Evolutionary conservation across 2,113 vertebrate genomes (phyloP).

Genomic region (Rhynchopsitta pachyrhyncha): DNA sequence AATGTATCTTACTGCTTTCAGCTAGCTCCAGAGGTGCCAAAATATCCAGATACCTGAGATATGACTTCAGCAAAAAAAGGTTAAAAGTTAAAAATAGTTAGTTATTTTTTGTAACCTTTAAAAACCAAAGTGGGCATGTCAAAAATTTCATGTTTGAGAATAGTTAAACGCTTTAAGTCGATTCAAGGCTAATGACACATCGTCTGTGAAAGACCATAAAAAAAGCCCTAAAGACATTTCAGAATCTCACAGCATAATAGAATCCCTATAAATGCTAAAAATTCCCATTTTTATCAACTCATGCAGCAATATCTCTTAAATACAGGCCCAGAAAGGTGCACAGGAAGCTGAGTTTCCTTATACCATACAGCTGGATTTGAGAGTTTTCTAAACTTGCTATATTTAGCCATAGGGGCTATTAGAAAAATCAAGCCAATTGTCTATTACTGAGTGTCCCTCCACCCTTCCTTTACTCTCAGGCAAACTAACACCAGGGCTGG

Average conservation of each 20-base stretch:
- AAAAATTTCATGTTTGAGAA: not conserved
- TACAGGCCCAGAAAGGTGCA: not conserved
- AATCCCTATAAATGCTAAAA: not conserved
- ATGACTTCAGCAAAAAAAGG: not conserved
- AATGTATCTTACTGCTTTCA: not conserved
- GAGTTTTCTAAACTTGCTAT: not conserved
- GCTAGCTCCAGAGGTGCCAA: not conserved
- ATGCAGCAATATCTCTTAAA: not conserved
- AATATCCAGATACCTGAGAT: not conserved
- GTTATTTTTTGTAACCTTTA: not conserved
- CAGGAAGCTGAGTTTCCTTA: not conserved
- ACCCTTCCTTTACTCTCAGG: not conserved
- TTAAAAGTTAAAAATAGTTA: not conserved
- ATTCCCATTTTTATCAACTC: not conserved
- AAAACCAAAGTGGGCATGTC: accelerated
- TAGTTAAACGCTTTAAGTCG: not conserved
- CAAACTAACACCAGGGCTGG: not conserved
- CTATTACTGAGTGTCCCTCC: not conserved
- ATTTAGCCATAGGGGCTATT: not conserved
- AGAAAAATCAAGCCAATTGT: not conserved
- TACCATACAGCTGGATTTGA: not conserved
- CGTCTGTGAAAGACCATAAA: not conserved
- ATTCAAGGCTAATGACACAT: not conserved
- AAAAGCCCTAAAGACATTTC: not conserved
- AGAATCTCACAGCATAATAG: not conserved